phyloP scores from a whole-genome alignment of 1,140 invertebrate species.

The Drosophila athabasca region DNA sequence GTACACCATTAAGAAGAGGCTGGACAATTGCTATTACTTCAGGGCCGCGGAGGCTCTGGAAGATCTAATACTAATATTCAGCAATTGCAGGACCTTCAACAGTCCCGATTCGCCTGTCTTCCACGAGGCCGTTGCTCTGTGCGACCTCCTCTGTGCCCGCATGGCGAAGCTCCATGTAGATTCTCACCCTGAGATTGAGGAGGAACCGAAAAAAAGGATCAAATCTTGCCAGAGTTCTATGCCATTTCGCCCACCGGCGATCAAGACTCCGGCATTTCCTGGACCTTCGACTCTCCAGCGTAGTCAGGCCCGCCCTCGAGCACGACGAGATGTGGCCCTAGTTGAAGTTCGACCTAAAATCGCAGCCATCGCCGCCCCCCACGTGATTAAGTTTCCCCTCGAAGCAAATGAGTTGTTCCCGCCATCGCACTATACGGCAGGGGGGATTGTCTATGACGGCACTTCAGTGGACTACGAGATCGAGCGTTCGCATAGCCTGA shows the following conservation, averaged over 20 bases:
- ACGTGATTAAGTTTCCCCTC: too few relatives aligned
- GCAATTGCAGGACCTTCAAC: conserved; percentile 34
- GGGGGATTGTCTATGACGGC: not conserved
- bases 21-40: conserved; percentile 40
- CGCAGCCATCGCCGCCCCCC: too few relatives aligned
- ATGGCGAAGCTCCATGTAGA: conserved; percentile 3
- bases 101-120: conserved; percentile 8
- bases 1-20: conserved; percentile 23
- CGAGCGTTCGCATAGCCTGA: conserved; percentile 21
- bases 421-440: too few relatives aligned
- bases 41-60: conserved; percentile 24
- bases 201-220: not conserved
- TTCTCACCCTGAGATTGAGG: not conserved
- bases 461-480: conserved; percentile 2
- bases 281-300: too few relatives aligned
- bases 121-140: conserved; percentile 12
- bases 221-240: not conserved
- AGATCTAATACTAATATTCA: conserved; percentile 40
- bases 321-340: too few relatives aligned
- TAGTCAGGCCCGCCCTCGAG: too few relatives aligned
- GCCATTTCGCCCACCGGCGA: too few relatives aligned
- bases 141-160: not conserved
- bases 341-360: too few relatives aligned
- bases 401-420: too few relatives aligned
- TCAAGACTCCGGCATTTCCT: too few relatives aligned